Conservation (phyloP, 1,140 invertebrate species). For the Zaprionus ghesquierei region DNA sequence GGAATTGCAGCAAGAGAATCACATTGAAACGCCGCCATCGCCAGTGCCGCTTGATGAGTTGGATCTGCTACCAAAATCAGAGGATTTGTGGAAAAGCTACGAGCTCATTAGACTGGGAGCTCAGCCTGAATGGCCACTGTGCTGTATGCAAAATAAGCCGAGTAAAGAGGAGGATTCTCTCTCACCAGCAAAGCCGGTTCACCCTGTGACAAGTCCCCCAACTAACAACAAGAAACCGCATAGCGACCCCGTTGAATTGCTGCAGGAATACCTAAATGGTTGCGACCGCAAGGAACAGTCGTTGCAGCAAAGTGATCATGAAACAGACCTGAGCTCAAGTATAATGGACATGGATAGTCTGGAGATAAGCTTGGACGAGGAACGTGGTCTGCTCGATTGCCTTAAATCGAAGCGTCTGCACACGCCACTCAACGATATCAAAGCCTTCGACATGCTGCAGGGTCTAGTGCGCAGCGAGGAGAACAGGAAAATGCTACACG, state of each 20-base stretch:
- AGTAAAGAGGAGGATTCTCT: neutral
- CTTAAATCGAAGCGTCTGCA: slow-evolving; percentile 18
- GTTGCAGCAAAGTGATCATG: neutral
- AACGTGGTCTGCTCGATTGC: slow-evolving; percentile 7
- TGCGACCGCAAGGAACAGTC: neutral
- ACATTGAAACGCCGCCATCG: neutral
- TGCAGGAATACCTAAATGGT: neutral
- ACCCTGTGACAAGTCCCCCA: neutral
- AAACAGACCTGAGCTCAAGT: neutral
- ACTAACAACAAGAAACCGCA: neutral
- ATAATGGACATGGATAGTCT: neutral
- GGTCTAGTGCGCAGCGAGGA: slow-evolving; percentile 5
- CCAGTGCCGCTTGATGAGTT: neutral
- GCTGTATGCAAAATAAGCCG: neutral
- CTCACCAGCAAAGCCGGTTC: neutral
- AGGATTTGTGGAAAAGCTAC: slow-evolving; percentile 26
- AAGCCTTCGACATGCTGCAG: slow-evolving; percentile 24
- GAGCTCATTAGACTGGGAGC: neutral
- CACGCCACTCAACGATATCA: slow-evolving; percentile 23
- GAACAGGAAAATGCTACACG: neutral
- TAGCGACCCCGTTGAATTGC: neutral
- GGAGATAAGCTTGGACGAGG: slow-evolving; percentile 18
- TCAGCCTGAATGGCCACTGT: slow-evolving; percentile 18
- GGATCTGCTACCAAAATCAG: slow-evolving; percentile 6
- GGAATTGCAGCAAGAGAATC: neutral